phyloP scores from a whole-genome alignment of 2,888 invertebrate genomes.

The Trypoxylon attenuatum region DNA sequence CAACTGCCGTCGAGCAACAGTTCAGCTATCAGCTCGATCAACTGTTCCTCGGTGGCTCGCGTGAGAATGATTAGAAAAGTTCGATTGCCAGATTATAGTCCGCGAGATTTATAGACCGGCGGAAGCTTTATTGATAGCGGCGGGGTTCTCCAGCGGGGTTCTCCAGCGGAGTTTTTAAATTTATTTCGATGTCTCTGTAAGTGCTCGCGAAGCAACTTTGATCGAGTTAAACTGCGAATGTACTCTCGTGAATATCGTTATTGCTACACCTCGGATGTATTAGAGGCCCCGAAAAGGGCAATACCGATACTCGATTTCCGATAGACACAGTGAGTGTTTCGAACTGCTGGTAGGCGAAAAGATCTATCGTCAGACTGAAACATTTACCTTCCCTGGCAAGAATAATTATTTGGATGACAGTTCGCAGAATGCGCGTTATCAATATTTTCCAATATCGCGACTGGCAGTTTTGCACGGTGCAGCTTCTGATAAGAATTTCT shows the following conservation, averaged over 20 bases:
- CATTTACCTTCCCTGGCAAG: no score
- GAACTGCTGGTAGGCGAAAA: no score
- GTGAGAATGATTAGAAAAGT: conserved; percentile 59
- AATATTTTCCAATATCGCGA: no score
- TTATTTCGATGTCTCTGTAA: conserved; percentile 13
- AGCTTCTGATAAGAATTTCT: background rate
- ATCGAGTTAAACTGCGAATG: background rate
- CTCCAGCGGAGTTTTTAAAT: conserved; percentile 14
- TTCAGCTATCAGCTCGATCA: conserved; percentile 51
- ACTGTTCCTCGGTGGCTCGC: conserved; percentile 47
- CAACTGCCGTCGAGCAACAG: conserved; percentile 47
- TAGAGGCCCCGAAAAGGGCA: no score
- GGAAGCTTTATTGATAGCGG: conserved; percentile 38
- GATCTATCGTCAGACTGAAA: no score
- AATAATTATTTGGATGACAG: no score
- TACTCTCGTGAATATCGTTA: no score
- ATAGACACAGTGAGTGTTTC: no score
- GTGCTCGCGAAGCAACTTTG: background rate
- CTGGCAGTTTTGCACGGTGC: background rate
- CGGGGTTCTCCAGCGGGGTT: conserved; percentile 29
- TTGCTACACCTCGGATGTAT: no score
- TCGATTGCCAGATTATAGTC: conserved; percentile 61
- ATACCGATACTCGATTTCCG: no score
- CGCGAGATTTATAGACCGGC: conserved; percentile 51
- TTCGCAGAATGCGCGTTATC: no score